Percentiles rank a stretch among this genome's conserved stretches.
Evolutionary conservation across 2,113 vertebrate species (phyloP).

Genomic region (Thunnus thynnus): DNA sequence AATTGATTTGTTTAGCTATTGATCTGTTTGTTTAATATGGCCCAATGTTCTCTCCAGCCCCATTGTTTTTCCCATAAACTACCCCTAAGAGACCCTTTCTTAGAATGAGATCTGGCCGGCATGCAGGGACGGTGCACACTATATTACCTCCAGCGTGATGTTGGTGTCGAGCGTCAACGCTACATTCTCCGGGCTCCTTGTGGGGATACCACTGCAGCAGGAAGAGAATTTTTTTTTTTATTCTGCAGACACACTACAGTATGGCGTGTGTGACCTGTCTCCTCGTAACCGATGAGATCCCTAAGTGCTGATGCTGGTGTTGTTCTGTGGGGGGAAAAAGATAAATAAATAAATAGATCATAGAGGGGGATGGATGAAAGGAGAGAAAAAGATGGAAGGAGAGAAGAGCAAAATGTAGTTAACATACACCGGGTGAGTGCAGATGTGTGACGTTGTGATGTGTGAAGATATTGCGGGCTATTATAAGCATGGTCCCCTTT

Average conservation of each 20-base stretch:
- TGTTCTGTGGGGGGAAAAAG: conserved; percentile 55
- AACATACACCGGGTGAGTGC: conserved; percentile 68
- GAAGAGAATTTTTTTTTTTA: conserved; percentile 29
- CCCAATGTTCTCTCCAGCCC: conserved; percentile 15
- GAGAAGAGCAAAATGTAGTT: conserved; percentile 61
- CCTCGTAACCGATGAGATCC: conserved; percentile 67
- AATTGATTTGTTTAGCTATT: conserved; percentile 74
- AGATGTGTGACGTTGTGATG: conserved; percentile 77
- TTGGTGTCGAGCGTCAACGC: conserved; percentile 54
- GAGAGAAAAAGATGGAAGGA: conserved; percentile 34
- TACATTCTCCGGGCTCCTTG: conserved; percentile 38
- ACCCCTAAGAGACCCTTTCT: conserved; percentile 47
- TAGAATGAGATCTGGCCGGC: conserved; percentile 48
- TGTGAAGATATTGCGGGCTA: conserved; percentile 78
- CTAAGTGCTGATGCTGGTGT: conserved; percentile 77
- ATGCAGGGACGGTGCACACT: conserved; percentile 28
- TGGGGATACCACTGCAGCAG: conserved; percentile 49
- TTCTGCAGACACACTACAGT: conserved; percentile 42
- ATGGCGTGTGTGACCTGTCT: conserved; percentile 59
- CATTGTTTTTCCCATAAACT: conserved; percentile 38
- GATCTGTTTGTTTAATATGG: conserved; percentile 70
- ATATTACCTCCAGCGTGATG: conserved; percentile 48
- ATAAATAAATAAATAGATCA: conserved; percentile 75
- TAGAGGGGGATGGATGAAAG: conserved; percentile 39
- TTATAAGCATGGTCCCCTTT: conserved; percentile 76